Conservation (phyloP, 53 echinoderm and acorn worm genomes). For the Pentamera pediparva region DNA sequence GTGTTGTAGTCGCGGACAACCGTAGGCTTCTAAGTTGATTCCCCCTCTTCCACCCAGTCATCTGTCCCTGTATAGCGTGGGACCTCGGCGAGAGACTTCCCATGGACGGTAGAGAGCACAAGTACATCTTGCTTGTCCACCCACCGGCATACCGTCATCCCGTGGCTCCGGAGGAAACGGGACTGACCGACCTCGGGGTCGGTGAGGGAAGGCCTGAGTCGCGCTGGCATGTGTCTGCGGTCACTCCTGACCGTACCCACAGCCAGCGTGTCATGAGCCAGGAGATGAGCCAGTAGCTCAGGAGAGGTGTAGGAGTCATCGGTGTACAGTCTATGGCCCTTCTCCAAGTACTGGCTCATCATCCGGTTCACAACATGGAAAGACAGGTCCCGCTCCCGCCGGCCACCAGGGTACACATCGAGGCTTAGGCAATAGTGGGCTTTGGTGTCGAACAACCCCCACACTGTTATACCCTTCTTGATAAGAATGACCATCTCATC, state of each 20-base stretch:
- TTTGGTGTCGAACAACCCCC: no score
- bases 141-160: conserved; percentile 1
- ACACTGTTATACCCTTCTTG: no score
- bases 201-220: neutral
- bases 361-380: no score
- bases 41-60: neutral
- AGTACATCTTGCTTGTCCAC: neutral
- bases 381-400: no score
- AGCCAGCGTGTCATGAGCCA: neutral
- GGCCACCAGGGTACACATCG: neutral
- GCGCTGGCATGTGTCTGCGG: neutral
- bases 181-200: neutral
- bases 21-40: neutral
- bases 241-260: neutral
- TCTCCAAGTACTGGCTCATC: neutral
- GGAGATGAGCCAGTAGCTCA: neutral
- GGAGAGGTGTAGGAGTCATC: no score
- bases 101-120: neutral
- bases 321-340: no score
- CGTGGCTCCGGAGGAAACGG: neutral
- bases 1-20: neutral
- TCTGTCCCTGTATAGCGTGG: neutral
- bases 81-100: no score
- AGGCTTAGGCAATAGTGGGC: neutral
- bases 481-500: neutral